phyloP scores from a whole-genome alignment of 2,888 invertebrate genomes.

The Thymelicus lineola region DNA sequence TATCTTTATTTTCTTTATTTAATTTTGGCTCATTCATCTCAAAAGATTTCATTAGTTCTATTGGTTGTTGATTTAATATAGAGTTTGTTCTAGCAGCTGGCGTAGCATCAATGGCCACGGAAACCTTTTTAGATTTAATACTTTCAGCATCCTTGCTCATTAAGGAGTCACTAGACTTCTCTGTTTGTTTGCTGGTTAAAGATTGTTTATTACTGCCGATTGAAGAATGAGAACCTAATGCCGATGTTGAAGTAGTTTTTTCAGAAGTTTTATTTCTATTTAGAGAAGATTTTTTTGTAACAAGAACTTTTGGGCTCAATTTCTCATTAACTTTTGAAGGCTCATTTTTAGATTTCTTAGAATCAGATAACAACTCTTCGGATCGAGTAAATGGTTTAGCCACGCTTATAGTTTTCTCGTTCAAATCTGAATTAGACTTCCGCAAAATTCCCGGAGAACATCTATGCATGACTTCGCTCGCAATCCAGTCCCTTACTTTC shows the following conservation, averaged over 20 bases:
- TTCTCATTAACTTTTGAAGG: slow-evolving; percentile 52
- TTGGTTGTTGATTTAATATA: slow-evolving; percentile 90
- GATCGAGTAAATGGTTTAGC: slow-evolving; percentile 75
- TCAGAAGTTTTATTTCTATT: slow-evolving; percentile 69
- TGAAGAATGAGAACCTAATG: slow-evolving; percentile 75
- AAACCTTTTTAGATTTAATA: slow-evolving; percentile 87
- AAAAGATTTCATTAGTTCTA: slow-evolving; percentile 89
- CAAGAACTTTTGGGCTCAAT: slow-evolving; percentile 52
- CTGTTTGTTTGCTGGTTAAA: slow-evolving; percentile 56
- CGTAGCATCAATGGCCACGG: slow-evolving; percentile 92
- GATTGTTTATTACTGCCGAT: slow-evolving; percentile 69
- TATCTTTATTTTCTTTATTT: slow-evolving; percentile 44
- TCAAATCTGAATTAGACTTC: slow-evolving; percentile 75
- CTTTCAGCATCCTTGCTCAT: slow-evolving; percentile 74
- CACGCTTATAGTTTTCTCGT: slow-evolving; percentile 58
- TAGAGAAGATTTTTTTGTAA: slow-evolving; percentile 56
- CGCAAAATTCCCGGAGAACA: slow-evolving; percentile 88
- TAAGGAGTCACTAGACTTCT: slow-evolving; percentile 77
- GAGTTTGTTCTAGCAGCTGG: slow-evolving; percentile 90
- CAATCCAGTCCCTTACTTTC: slow-evolving; percentile 95
- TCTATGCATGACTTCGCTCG: slow-evolving; percentile 90
- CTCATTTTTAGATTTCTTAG: slow-evolving; percentile 59
- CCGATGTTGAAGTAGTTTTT: slow-evolving; percentile 79
- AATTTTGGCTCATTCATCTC: slow-evolving; percentile 70
- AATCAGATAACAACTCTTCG: slow-evolving; percentile 74